Percentiles rank a stretch among this genome's conserved stretches.
These are phyloP conservation scores for Geococcyx californianus DNA, from an alignment of 2,113 vertebrate genomes.

Conservation along the genomic window DNA sequence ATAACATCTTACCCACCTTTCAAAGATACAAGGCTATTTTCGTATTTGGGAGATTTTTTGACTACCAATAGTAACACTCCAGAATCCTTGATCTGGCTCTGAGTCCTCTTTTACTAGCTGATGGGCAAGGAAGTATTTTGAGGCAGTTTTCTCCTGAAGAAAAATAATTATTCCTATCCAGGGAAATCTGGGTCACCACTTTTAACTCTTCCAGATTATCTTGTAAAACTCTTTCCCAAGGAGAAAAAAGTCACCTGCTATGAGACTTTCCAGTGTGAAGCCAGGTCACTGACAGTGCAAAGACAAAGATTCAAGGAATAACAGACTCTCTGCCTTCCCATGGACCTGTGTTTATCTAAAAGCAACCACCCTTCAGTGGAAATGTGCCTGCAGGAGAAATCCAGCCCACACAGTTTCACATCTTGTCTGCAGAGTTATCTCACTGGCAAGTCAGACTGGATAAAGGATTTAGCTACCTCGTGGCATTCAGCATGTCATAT, in stretches of 20 bases:
- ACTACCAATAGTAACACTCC: not conserved
- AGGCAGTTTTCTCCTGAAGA: not conserved
- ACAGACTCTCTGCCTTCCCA: not conserved
- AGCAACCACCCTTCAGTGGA: not conserved
- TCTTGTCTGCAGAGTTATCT: constrained; percentile 1
- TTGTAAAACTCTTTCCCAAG: not conserved
- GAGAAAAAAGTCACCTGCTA: not conserved
- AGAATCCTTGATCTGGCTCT: not conserved
- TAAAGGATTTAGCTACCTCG: not conserved
- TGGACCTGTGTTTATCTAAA: not conserved
- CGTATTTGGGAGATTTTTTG: accelerated
- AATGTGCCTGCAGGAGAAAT: not conserved
- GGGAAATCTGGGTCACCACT: not conserved
- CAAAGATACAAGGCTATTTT: not conserved
- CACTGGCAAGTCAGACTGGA: not conserved
- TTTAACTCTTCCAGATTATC: not conserved
- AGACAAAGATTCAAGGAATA: not conserved
- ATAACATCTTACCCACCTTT: not conserved
- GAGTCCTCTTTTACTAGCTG: not conserved
- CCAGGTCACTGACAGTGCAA: not conserved
- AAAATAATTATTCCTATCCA: not conserved
- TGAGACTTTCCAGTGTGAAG: not conserved
- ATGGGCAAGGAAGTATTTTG: not conserved
- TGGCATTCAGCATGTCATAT: not conserved
- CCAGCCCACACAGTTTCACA: not conserved